phyloP scores from a whole-genome alignment of 92 coral and sea anemone genomes.

The Blastomussa wellsi region DNA sequence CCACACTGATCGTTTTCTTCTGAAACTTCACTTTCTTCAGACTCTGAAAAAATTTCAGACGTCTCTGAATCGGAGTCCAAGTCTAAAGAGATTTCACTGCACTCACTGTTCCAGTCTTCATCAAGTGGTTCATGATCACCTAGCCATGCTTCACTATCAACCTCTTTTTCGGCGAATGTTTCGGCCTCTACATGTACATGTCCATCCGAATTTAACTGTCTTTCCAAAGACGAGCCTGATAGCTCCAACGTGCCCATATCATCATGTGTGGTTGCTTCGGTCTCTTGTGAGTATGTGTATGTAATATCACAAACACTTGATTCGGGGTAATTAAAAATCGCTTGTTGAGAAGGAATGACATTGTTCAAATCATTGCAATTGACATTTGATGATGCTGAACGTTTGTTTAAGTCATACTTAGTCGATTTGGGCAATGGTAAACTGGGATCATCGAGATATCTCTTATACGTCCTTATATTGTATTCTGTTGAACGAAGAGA shows the following conservation, averaged over 20 bases:
- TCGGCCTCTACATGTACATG: background rate
- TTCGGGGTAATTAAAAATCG: background rate
- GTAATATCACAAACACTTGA: background rate
- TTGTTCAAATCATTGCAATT: background rate
- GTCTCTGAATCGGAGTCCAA: background rate
- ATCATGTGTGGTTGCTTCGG: background rate
- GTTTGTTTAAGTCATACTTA: background rate
- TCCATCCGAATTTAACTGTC: background rate
- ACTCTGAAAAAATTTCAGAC: background rate
- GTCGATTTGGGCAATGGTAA: slow-evolving; percentile 4
- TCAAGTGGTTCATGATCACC: background rate
- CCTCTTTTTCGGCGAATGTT: background rate
- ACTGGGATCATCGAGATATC: slow-evolving; percentile 16
- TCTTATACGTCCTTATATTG: background rate
- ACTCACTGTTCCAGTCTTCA: background rate
- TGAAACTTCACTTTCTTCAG: background rate
- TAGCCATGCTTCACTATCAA: background rate
- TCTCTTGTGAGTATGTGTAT: background rate
- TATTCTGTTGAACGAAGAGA: background rate
- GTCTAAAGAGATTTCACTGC: background rate
- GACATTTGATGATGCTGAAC: background rate
- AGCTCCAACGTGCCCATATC: background rate
- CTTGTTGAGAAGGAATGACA: background rate
- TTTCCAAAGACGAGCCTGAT: background rate
- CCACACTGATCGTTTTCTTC: background rate